These are phyloP conservation scores for Morbakka virulenta DNA, from an alignment of 30 jellyfish, hydroid and myxozoan genomes.

Conservation along the genomic window DNA sequence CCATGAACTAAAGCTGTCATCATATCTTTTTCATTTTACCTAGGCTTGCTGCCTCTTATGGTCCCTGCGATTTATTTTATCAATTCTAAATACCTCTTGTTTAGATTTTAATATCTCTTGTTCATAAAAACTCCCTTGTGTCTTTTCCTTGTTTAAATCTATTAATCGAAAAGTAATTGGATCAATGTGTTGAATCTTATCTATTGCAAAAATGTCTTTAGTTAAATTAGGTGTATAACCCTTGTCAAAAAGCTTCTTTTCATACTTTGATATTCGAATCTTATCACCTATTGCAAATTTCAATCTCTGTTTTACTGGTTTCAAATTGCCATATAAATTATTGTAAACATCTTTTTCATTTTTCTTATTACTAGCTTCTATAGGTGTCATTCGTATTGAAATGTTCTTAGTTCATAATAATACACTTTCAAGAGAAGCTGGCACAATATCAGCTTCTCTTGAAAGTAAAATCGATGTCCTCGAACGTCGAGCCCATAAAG, in stretches of 20 bases:
- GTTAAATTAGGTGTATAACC: conserved; percentile 37
- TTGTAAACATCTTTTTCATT: conserved; percentile 10
- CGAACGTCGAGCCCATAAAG: too few species aligned
- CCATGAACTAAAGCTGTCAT: conserved; percentile 16
- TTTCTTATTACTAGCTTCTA: conserved; percentile 17
- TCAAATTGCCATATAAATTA: neutral
- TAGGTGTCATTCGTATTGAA: conserved; percentile 12
- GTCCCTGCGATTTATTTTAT: conserved; percentile 27
- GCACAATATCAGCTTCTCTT: too few species aligned
- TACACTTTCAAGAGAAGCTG: too few species aligned
- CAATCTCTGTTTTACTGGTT: neutral
- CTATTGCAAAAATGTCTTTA: conserved; percentile 31
- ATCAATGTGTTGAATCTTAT: too few species aligned
- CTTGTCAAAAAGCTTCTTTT: conserved; percentile 1
- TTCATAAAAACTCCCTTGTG: conserved; percentile 29
- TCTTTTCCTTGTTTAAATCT: conserved; percentile 15
- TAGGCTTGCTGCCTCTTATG: neutral
- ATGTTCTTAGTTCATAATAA: conserved; percentile 13
- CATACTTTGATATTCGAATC: too few species aligned
- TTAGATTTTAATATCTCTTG: too few species aligned
- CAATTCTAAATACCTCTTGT: too few species aligned
- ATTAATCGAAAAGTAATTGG: neutral
- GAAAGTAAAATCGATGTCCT: too few species aligned
- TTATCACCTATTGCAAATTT: too few species aligned
- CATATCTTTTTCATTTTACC: conserved; percentile 21